Percentiles rank a stretch among this genome's conserved stretches.
phyloP scores from a whole-genome alignment of 1,140 invertebrate genomes.

The Drosophila pectinifera region DNA sequence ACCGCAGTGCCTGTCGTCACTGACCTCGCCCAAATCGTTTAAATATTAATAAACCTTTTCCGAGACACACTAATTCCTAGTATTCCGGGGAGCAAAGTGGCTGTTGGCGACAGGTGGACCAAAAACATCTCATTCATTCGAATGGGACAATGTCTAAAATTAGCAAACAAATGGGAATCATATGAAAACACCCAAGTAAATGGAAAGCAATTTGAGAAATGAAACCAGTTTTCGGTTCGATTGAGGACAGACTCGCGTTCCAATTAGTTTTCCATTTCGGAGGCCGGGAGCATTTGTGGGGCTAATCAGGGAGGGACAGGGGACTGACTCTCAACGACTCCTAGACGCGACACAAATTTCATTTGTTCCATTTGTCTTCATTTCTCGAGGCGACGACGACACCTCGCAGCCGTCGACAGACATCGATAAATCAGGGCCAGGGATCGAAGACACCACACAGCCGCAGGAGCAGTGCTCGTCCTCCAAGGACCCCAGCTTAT shows the following conservation, averaged over 20 bases:
- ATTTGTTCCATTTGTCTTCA: slow-evolving; percentile 57
- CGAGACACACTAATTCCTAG: slow-evolving; percentile 38
- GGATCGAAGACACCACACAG: slow-evolving; percentile 40
- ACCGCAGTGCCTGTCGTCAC: slow-evolving; percentile 37
- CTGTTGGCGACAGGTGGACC: slow-evolving; percentile 33
- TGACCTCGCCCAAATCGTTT: slow-evolving; percentile 67
- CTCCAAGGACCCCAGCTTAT: slow-evolving; percentile 43
- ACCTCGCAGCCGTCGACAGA: slow-evolving; percentile 33
- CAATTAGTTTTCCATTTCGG: slow-evolving; percentile 64
- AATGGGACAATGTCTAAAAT: slow-evolving; percentile 75
- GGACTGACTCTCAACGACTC: slow-evolving; percentile 24
- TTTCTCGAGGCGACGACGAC: slow-evolving; percentile 45
- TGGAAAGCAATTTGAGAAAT: slow-evolving; percentile 24
- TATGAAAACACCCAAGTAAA: slow-evolving; percentile 13
- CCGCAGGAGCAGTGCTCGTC: slow-evolving; percentile 29
- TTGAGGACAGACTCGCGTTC: slow-evolving; percentile 35
- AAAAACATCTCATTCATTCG: slow-evolving; percentile 30
- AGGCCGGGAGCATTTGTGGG: slow-evolving; percentile 21
- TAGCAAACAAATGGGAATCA: slow-evolving; percentile 51
- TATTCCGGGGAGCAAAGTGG: slow-evolving; percentile 30
- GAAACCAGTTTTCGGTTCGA: slow-evolving; percentile 56
- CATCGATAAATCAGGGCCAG: slow-evolving; percentile 68
- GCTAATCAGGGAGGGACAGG: slow-evolving; percentile 48
- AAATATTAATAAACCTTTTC: slow-evolving; percentile 32
- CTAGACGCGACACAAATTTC: slow-evolving; percentile 61